Evolutionary conservation across 2,888 invertebrate species (phyloP).

Genomic region (Nomada lathburiana): DNA sequence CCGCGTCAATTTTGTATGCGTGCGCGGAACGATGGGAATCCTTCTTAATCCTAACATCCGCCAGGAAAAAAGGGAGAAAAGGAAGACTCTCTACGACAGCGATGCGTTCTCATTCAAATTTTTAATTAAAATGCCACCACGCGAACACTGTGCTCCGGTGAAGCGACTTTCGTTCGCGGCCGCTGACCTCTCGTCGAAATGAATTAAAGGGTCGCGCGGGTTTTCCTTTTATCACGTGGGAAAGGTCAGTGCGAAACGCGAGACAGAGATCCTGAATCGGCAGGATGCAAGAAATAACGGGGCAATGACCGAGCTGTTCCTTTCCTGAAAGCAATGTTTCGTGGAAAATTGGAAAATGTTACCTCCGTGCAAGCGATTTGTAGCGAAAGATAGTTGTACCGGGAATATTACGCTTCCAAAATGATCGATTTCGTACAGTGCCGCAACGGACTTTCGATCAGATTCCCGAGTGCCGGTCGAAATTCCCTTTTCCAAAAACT

Average conservation of each 20-base stretch:
- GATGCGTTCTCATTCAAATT: slow-evolving; percentile 13
- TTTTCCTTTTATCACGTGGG: background rate
- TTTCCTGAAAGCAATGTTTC: background rate
- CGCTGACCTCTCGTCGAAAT: background rate
- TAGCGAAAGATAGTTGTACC: too few relatives aligned
- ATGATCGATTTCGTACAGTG: too few relatives aligned
- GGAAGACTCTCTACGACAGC: background rate
- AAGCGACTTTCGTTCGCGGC: background rate
- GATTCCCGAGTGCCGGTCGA: too few relatives aligned
- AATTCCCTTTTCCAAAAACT: too few relatives aligned
- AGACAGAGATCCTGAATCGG: background rate
- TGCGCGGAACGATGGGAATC: background rate
- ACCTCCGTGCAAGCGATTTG: too few relatives aligned
- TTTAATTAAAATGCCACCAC: slow-evolving; percentile 16
- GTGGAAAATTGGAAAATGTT: too few relatives aligned
- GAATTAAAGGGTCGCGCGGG: slow-evolving; percentile 9
- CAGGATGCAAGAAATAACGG: too few relatives aligned
- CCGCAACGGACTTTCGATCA: too few relatives aligned
- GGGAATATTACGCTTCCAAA: too few relatives aligned
- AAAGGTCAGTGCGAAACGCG: background rate
- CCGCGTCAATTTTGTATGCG: background rate
- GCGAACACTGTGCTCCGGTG: background rate
- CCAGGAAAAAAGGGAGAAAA: background rate
- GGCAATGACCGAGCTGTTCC: background rate
- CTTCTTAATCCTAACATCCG: background rate